Evolutionary conservation across 2,113 vertebrate genomes (phyloP), one percentile per base, ranked within the genome.

Genomic region (Gallinago paraguaiae): DNA sequence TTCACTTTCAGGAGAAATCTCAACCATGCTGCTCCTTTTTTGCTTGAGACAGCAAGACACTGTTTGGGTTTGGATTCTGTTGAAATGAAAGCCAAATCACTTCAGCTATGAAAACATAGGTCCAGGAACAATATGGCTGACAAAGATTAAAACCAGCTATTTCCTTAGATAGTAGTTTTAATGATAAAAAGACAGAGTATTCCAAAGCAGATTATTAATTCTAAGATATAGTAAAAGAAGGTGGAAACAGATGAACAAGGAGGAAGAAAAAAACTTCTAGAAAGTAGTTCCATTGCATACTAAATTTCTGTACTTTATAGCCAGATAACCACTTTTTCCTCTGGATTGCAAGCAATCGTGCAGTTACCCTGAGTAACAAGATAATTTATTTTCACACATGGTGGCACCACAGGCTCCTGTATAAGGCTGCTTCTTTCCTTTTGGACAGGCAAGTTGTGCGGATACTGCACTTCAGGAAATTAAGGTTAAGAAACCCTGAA

Each of bases 371-470:
- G 3, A 63, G 46, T 57, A 72, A 46, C 18, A 35, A 65, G 50
- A 18, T 24, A 9, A 60, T 71, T 92, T 51, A 16, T 79, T 92
- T 84, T 93, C 79, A 85, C 94, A 64, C 88, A 1, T 16, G 94
- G 85, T 91, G 92, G 82, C 82, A 95, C 88, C 92, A 90, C 92
- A 93, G 59, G 50, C 81, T 87, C 74, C 90, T 81, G 31, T 45
- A 6, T 53, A 59, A 65, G 30, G 46, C 41, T 35, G 17, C 4
- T 35, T 11, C 17, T 70, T 77, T 45, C 56, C 69, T 90, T 51
- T 67, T 43, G 87, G 59, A 33, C 50, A 11, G 17, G 50, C 25
- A 30, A 46, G 33, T 31, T 78, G 7, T 39, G 20, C 61, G 64
- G 27, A 9, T 39, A 1, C 23, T 43, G 50, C 54, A 43, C 27